Evolutionary conservation across 2,113 vertebrate genomes (phyloP), one percentile per base, ranked within the genome.

Genomic region (Pelecanus crispus): DNA sequence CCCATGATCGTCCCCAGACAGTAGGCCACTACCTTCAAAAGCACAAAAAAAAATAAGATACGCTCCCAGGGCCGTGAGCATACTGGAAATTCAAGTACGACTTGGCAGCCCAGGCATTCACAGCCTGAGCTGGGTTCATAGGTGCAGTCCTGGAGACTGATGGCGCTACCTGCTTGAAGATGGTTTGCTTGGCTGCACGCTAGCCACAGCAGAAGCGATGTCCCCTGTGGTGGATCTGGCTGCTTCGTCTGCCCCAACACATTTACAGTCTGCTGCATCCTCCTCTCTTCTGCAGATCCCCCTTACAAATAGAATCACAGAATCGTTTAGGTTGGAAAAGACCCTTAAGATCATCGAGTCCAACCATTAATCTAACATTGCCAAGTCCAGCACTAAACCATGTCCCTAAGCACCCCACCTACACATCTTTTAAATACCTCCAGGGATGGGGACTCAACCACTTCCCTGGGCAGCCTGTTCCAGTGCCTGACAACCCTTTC

Each of bases 181-280:
- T 13, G 4, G 8, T 7, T 67, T 0, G 0, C 38, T 47, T 58
- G 1, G 7, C 34, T 80, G 56, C 28, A 18, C 5, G 1, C 7
- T 25, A 34, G 11, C 44, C 52, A n/a, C 17, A 56, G 42, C 36
- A 71, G 26, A 63, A 58, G 3, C 15, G 14, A 1, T 16, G 4
- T 40, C 13, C 26, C 17, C 28, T 7, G 15, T 25, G 49, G n/a
- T 18, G 38, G 65, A 24, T 78, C 59, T 40, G 28, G 17, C n/a
- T 53, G 65, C 18, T 13, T 26, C 5, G 1, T n/a, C 63, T 29
- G 11, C 58, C 28, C 65, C 32, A 24, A 17, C 18, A 10, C 38
- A 13, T 42, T 38, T 22, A 31, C 24, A n/a, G 31, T 8, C n/a
- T 59, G 42, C 44, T 85, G 44, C 16, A 34, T 25, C 44, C 18